phyloP scores from a whole-genome alignment of 2,888 invertebrate species.

The Amphimallon solstitiale region DNA sequence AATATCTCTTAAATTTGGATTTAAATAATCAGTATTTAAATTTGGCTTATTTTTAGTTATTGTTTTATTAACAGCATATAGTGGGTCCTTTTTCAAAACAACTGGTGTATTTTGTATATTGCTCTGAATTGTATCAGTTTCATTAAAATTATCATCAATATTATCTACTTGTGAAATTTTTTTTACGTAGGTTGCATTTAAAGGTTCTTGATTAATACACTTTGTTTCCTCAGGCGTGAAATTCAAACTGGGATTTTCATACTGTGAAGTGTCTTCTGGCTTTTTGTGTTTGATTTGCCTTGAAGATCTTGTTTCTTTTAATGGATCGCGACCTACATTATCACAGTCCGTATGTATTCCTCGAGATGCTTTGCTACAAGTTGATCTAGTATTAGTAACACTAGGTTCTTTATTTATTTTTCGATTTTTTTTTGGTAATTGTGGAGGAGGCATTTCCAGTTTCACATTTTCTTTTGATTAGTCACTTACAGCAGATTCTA shows the following conservation, averaged over 20 bases:
- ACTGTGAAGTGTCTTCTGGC: neutral
- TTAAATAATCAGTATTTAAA: slow-evolving; percentile 28
- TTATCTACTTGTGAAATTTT: neutral
- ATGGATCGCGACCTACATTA: slow-evolving; percentile 40
- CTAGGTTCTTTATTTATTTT: neutral
- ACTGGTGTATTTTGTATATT: neutral
- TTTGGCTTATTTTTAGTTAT: slow-evolving; percentile 42
- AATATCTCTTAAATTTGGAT: slow-evolving; percentile 37
- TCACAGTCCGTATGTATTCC: neutral
- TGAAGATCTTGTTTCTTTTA: slow-evolving; percentile 38
- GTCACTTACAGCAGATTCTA: neutral
- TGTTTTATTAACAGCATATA: neutral
- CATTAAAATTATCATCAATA: neutral
- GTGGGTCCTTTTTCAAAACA: slow-evolving; percentile 24
- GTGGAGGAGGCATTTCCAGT: slow-evolving; percentile 30
- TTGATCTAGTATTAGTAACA: slow-evolving; percentile 1
- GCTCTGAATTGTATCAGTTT: neutral
- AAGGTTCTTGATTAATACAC: slow-evolving; percentile 16
- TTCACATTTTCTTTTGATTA: slow-evolving; percentile 17
- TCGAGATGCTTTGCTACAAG: slow-evolving; percentile 16
- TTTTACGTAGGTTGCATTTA: slow-evolving; percentile 1
- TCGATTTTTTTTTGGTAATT: slow-evolving; percentile 17
- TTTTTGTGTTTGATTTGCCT: slow-evolving; percentile 39
- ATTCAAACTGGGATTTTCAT: neutral
- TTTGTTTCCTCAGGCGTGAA: slow-evolving; percentile 3